Conservation (phyloP, 2,797 vertebrate species). For the Moxostoma hubbsi region DNA sequence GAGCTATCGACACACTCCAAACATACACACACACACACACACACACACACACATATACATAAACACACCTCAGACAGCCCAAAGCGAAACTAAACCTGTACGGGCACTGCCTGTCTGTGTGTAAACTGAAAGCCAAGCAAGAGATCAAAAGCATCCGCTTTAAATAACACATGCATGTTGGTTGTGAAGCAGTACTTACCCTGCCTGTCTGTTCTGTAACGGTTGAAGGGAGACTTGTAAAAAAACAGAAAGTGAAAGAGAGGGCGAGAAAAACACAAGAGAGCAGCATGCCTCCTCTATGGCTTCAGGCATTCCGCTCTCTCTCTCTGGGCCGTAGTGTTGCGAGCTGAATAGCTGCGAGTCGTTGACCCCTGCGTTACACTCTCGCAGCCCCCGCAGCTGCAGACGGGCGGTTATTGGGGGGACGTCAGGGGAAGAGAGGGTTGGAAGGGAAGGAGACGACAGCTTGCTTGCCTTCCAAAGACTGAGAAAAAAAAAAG, state of each 20-base stretch:
- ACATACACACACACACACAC: no score
- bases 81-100: no score
- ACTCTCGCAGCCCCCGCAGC: constrained; percentile 28
- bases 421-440: neutral
- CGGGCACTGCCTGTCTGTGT: neutral
- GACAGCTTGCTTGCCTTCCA: neutral
- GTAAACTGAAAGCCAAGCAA: neutral
- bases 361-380: constrained; percentile 49
- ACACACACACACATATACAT: constrained; percentile 9
- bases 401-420: constrained; percentile 1
- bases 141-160: constrained; percentile 8
- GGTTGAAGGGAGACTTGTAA: neutral
- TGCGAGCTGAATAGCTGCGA: constrained; percentile 42
- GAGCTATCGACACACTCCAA: neutral
- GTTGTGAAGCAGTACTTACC: constrained; percentile 4
- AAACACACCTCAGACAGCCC: neutral
- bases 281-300: constrained; percentile 24
- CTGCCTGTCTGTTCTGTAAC: neutral
- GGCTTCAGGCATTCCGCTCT: constrained; percentile 12
- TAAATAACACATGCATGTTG: neutral
- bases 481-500: neutral
- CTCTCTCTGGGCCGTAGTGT: constrained; percentile 39
- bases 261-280: constrained; percentile 4
- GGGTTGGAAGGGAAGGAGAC: neutral
- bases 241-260: constrained; percentile 8